Evolutionary conservation across 2,113 vertebrate species (phyloP).

Genomic region (Damaliscus lunatus): DNA sequence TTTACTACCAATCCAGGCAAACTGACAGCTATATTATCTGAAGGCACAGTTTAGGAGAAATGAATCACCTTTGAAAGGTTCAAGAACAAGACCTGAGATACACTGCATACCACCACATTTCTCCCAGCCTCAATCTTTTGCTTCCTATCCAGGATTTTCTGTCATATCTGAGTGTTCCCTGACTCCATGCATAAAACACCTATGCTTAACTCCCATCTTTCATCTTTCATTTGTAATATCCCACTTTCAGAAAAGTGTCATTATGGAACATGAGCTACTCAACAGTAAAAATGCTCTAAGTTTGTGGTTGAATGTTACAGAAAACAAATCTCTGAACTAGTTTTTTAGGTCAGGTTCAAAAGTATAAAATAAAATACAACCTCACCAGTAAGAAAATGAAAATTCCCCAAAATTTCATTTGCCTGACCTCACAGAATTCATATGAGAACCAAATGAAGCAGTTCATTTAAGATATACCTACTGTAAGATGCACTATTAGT

Average conservation of each 20-base stretch:
- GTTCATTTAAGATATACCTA: not conserved
- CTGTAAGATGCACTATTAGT: not conserved
- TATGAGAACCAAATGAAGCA: not conserved
- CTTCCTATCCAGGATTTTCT: constrained; percentile 2
- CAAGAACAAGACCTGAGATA: not conserved
- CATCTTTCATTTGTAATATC: not conserved
- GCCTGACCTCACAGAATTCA: not conserved
- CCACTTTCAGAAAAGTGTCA: not conserved
- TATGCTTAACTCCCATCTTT: not conserved
- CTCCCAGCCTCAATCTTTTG: not conserved
- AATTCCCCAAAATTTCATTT: not conserved
- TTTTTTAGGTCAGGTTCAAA: not conserved
- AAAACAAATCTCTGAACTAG: not conserved
- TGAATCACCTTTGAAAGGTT: not conserved
- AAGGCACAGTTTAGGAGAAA: not conserved
- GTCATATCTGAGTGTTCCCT: not conserved
- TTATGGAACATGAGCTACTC: not conserved
- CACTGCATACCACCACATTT: not conserved
- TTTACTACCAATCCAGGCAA: not conserved
- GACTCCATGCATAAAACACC: not conserved
- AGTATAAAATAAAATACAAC: not conserved
- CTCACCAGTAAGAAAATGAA: not conserved
- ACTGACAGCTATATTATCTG: not conserved
- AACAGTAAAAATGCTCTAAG: not conserved
- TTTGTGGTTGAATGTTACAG: not conserved